These are phyloP conservation scores for Macrotrachela quadricornifera DNA, from an alignment of 1,140 invertebrate genomes.

Conservation along the genomic window DNA sequence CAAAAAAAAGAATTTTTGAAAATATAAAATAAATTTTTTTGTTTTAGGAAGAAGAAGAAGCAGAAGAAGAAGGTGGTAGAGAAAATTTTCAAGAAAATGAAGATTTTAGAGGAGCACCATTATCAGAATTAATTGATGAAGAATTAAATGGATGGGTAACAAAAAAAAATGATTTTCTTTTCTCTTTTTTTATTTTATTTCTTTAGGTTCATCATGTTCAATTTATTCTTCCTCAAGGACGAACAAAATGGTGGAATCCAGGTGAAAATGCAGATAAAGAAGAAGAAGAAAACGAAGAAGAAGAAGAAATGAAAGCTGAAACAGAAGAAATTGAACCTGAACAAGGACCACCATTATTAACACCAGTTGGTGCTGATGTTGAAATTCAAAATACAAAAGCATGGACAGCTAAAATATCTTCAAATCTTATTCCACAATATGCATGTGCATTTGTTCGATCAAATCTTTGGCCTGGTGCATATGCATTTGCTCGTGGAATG, in stretches of 20 bases:
- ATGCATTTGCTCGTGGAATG: constrained; percentile 29
- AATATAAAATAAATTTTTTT: too few relatives aligned
- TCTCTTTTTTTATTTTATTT: too few relatives aligned
- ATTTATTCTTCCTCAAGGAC: constrained; percentile 55
- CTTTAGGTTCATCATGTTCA: constrained; percentile 45
- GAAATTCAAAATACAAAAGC: constrained; percentile 36
- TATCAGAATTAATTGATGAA: constrained; percentile 37
- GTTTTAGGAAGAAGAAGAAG: too few relatives aligned
- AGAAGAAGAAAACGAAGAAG: constrained; percentile 31
- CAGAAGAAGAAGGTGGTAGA: too few relatives aligned
- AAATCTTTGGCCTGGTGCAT: constrained; percentile 30
- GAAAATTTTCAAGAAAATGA: constrained; percentile 16
- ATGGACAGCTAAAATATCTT: constrained; percentile 37
- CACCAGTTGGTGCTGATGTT: constrained; percentile 26
- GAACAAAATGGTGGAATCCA: constrained; percentile 40
- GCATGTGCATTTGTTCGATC: constrained; percentile 24
- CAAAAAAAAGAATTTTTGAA: constrained; percentile 24
- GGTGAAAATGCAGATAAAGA: constrained; percentile 17
- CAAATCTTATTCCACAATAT: constrained; percentile 26
- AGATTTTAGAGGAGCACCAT: constrained; percentile 30
- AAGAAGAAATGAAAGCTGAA: constrained; percentile 29
- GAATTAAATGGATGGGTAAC: constrained; percentile 47
- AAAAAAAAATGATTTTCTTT: too few relatives aligned
- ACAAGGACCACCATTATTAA: constrained; percentile 43
- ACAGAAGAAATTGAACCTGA: constrained; percentile 37